These are phyloP conservation scores for Rhynchotus rufescens DNA, from an alignment of 2,797 vertebrate species.

Conservation along the genomic window DNA sequence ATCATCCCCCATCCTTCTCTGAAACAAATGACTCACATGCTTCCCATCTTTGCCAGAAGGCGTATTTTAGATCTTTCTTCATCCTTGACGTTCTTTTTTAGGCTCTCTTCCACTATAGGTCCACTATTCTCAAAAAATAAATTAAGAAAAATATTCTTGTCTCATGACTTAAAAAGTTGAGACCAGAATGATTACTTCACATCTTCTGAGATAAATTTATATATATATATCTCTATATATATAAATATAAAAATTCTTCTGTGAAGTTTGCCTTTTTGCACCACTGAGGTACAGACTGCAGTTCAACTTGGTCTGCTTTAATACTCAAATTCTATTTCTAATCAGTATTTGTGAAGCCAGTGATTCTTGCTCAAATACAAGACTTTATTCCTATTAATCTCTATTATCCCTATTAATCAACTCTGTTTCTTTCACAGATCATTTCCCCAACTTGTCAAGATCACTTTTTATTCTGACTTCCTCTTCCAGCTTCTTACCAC, in stretches of 20 bases:
- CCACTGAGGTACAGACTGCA: neutral
- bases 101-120: neutral
- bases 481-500: neutral
- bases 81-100: neutral
- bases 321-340: neutral
- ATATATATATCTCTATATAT: too few relatives aligned
- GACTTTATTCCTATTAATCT: neutral
- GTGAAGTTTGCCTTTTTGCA: neutral
- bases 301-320: neutral
- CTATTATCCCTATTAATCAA: neutral
- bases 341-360: neutral
- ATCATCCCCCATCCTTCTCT: neutral
- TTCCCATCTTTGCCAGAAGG: neutral
- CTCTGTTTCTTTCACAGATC: neutral
- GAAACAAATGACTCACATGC: neutral
- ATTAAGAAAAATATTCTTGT: neutral
- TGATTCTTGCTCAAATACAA: neutral
- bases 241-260: neutral
- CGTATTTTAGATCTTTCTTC: neutral
- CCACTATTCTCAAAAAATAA: too few relatives aligned
- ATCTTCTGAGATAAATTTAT: neutral
- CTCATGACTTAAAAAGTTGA: neutral
- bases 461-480: neutral
- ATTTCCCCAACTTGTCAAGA: neutral
- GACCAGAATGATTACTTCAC: neutral